Percentiles rank a stretch among this genome's conserved stretches.
Evolutionary conservation across 2,888 invertebrate species (phyloP).

Genomic region (Amphiduros pacificus): DNA sequence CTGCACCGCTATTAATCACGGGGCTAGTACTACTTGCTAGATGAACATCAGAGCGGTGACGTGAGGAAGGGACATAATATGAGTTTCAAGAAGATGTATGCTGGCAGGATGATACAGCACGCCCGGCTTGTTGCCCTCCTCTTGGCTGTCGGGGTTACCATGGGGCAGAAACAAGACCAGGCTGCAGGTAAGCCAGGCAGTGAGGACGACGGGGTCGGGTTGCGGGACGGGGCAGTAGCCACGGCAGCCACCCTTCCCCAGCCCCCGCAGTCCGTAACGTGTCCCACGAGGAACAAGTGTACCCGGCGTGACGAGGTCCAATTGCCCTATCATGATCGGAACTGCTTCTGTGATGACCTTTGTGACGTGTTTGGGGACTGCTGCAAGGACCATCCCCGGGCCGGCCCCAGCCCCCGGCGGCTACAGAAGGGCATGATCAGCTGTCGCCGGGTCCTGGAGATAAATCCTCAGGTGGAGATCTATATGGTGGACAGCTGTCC

Average conservation of each 20-base stretch:
- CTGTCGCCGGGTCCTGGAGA: slow-evolving; percentile 12
- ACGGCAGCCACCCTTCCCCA: neutral
- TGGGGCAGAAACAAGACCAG: too few species aligned
- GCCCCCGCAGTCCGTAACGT: slow-evolving; percentile 9
- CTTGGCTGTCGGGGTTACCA: too few species aligned
- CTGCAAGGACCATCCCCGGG: slow-evolving; percentile 31
- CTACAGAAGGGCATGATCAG: neutral
- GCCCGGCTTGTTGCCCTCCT: too few species aligned
- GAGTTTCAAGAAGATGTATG: too few species aligned
- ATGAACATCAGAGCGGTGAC: too few species aligned
- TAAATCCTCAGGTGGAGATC: slow-evolving; percentile 24
- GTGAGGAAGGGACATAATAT: too few species aligned
- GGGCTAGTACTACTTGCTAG: too few species aligned
- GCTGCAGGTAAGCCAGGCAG: too few species aligned
- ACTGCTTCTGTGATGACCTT: slow-evolving; percentile 38
- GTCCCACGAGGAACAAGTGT: slow-evolving; percentile 13
- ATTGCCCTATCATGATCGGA: slow-evolving; percentile 16
- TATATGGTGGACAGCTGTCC: slow-evolving; percentile 34
- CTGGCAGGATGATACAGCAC: too few species aligned
- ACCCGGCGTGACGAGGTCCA: neutral
- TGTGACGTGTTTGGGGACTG: slow-evolving; percentile 37
- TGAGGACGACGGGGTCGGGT: too few species aligned
- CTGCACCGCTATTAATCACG: too few species aligned
- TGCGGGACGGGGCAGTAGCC: too few species aligned
- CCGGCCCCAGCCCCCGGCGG: neutral